A percentile compares a stretch with the other conserved stretches of the same genome.
Conservation (phyloP, 2,888 invertebrate genomes). For the Dichetophora obliterata region DNA sequence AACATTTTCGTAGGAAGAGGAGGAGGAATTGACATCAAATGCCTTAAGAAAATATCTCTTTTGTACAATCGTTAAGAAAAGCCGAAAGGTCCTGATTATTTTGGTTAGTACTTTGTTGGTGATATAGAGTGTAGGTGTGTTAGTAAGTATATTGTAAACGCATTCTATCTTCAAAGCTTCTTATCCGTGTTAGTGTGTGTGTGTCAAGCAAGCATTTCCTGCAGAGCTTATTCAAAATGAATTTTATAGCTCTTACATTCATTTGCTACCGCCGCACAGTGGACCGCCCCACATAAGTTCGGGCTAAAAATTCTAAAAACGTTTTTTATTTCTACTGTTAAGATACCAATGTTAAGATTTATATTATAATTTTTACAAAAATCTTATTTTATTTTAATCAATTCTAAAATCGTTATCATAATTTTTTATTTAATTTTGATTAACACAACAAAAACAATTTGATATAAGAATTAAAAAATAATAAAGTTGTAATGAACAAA, state of each 20-base stretch:
- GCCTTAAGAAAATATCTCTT: slow-evolving; percentile 8
- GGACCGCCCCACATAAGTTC: too few species aligned
- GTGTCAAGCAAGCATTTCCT: background rate
- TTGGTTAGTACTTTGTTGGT: too few species aligned
- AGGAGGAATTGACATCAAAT: background rate
- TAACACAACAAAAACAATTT: too few species aligned
- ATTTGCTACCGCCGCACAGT: background rate
- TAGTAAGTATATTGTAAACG: background rate
- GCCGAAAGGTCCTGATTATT: background rate
- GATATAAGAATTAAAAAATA: too few species aligned
- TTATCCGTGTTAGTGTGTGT: background rate
- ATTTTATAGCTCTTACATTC: background rate
- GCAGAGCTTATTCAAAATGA: slow-evolving; percentile 6
- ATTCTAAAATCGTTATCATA: too few species aligned
- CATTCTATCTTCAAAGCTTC: background rate
- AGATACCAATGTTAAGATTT: too few species aligned
- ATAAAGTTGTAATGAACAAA: too few species aligned
- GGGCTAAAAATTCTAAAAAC: too few species aligned
- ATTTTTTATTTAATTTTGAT: too few species aligned
- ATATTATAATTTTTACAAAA: too few species aligned
- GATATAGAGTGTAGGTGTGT: background rate
- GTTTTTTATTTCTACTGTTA: too few species aligned
- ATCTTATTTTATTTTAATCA: too few species aligned
- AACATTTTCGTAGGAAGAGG: background rate
- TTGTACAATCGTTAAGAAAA: background rate